These are phyloP conservation scores for Spheniscus humboldti DNA, from an alignment of 2,797 vertebrate genomes.

Conservation along the genomic window DNA sequence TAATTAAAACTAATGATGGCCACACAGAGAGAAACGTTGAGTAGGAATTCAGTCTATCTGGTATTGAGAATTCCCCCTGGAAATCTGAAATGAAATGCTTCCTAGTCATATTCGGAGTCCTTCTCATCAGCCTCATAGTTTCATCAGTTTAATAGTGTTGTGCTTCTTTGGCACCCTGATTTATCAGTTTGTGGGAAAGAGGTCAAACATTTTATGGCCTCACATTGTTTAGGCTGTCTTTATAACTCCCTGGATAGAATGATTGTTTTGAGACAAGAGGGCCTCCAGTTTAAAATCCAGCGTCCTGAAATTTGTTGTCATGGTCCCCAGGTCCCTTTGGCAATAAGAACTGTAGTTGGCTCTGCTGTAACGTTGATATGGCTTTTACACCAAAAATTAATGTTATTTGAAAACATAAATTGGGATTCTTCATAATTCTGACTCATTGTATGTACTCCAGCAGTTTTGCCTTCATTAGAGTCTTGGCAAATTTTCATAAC, in stretches of 20 bases:
- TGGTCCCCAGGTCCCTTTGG: not conserved
- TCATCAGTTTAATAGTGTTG: not conserved
- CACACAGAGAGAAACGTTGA: not conserved
- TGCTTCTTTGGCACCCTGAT: conserved; percentile 9
- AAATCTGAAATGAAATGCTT: not conserved
- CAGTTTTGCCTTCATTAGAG: conserved; percentile 33
- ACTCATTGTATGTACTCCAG: not conserved
- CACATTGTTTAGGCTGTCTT: not conserved
- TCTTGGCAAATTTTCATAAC: not conserved
- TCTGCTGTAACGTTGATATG: not conserved
- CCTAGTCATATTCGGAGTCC: not conserved
- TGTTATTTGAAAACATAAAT: not conserved
- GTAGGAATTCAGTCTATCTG: not conserved
- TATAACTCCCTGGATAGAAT: not conserved
- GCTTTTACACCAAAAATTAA: not conserved
- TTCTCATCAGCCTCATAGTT: not conserved
- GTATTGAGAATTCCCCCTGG: not conserved
- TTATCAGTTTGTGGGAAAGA: not conserved
- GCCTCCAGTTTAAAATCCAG: conserved; percentile 19
- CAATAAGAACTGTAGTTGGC: not conserved
- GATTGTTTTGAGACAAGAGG: not conserved
- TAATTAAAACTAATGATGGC: conserved; percentile 48
- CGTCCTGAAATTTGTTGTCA: not conserved
- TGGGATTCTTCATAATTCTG: not conserved
- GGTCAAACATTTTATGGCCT: conserved; percentile 24